These are phyloP conservation scores for Falco columbarius DNA, from an alignment of 2,797 vertebrate genomes.

Conservation along the genomic window DNA sequence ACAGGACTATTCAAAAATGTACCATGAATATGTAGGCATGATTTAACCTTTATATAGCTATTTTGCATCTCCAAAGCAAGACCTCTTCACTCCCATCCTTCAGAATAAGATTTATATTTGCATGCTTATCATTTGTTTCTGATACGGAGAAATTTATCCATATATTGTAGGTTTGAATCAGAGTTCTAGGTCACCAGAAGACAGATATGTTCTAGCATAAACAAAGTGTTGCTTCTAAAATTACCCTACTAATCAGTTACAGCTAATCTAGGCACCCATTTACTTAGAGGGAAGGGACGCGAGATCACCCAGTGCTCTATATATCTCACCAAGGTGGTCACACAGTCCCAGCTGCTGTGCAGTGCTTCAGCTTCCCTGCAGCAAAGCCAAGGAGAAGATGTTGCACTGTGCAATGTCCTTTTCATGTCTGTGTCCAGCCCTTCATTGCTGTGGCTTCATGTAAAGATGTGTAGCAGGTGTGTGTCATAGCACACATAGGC, in stretches of 20 bases:
- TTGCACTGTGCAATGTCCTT: background rate
- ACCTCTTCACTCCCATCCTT: background rate
- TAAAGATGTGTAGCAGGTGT: accelerated
- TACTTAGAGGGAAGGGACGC: background rate
- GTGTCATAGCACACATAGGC: background rate
- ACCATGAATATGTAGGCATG: background rate
- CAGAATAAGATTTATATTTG: background rate
- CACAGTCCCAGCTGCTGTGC: background rate
- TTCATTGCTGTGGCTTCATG: background rate
- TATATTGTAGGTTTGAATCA: background rate
- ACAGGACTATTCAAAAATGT: background rate
- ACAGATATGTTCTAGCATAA: background rate
- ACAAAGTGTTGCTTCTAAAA: background rate
- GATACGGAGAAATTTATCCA: background rate
- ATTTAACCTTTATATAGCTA: background rate
- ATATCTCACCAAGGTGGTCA: background rate
- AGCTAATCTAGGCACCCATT: background rate
- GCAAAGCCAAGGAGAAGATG: background rate
- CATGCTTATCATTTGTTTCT: background rate
- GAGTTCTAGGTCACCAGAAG: background rate
- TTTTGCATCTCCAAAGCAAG: background rate
- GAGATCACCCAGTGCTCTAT: background rate
- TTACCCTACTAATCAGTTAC: background rate
- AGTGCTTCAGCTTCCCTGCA: background rate
- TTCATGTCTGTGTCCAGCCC: background rate